A percentile compares a stretch with the other conserved stretches of the same genome.
Conservation (phyloP, 2,888 invertebrate species). For the Eledona agricola region DNA sequence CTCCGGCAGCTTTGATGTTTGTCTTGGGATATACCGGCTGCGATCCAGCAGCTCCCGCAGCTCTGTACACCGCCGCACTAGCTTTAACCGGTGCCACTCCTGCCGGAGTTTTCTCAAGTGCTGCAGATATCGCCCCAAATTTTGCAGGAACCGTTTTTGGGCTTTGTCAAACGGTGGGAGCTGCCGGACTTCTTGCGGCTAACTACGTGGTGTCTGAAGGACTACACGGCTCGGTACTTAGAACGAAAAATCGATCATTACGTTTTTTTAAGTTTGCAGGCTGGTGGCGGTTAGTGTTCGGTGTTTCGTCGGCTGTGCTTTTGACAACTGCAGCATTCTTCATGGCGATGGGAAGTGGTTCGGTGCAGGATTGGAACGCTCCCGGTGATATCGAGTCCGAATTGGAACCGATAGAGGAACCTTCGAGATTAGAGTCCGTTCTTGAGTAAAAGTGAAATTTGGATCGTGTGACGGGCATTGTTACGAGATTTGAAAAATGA, state of each 20-base stretch:
- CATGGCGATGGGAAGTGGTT: slow-evolving; percentile 67
- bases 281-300: slow-evolving; percentile 69
- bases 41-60: slow-evolving; percentile 67
- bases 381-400: slow-evolving; percentile 57
- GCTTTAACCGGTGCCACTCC: slow-evolving; percentile 68
- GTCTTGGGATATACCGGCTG: slow-evolving; percentile 70
- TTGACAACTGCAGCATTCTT: slow-evolving; percentile 67
- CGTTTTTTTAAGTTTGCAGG: slow-evolving; percentile 63
- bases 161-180: slow-evolving; percentile 67
- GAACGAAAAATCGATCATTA: not conserved
- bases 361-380: slow-evolving; percentile 68
- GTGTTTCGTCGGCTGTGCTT: slow-evolving; percentile 67
- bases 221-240: slow-evolving; percentile 65
- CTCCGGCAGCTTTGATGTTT: slow-evolving; percentile 68
- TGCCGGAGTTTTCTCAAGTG: slow-evolving; percentile 68
- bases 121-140: slow-evolving; percentile 69
- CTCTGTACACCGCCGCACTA: slow-evolving; percentile 67
- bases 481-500: slow-evolving; percentile 39
- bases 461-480: slow-evolving; percentile 31
- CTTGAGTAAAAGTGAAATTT: slow-evolving; percentile 50
- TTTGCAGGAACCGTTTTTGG: slow-evolving; percentile 64
- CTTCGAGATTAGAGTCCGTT: slow-evolving; percentile 59
- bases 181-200: slow-evolving; percentile 66
- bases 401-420: slow-evolving; percentile 57
- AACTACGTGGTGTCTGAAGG: slow-evolving; percentile 69